Base-by-base conservation (phyloP, 2,113 vertebrate species). In the Alligator sinensis region DNA sequence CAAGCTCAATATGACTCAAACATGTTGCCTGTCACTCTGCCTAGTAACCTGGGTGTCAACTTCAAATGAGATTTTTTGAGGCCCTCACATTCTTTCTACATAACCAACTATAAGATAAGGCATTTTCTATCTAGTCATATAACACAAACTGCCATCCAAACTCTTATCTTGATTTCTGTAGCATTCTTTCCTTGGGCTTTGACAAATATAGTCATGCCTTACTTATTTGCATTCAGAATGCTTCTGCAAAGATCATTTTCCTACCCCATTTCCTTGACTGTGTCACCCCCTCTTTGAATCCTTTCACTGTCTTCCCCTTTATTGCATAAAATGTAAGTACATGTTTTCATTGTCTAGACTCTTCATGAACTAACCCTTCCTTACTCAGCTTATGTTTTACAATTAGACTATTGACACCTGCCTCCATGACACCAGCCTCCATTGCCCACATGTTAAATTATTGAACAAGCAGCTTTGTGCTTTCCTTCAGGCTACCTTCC, bases 401-500 rank as follows among this genome's bases (percentile, higher is more conserved):
- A 84, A 63, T 60, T 79, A 82, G 96, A 94, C 88, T 93, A 72
- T 78, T 60, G 34, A n/a, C 88, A 89, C 83, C 76, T 86, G 79
- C 55, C 47, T 74, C 75, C 12, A 8, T 47, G n/a, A 70, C 83
- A 34, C 83, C 81, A 72, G 27, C 24, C 47, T 87, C 21, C 88
- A 72, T 61, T 21, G 55, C 54, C 72, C 3, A 27, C 47, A 47
- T 47, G 47, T 47, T 47, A 47, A 47, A 47, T 9, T 47, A 9
- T 47, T 47, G 47, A 47, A 47, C 47, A 84, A 94, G 86, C 70
- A 88, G 17, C 81, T 87, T 62, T 78, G 17, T 78, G 77, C 27
- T 84, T 54, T 64, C 3, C 88, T 76, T 72, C 30, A 0, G 86
- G 22, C 38, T 80, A 57, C 22, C 87, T 88, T 75, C 59, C 88